Base-by-base conservation (phyloP, 2,113 vertebrate species). In the Diadophis punctatus region DNA sequence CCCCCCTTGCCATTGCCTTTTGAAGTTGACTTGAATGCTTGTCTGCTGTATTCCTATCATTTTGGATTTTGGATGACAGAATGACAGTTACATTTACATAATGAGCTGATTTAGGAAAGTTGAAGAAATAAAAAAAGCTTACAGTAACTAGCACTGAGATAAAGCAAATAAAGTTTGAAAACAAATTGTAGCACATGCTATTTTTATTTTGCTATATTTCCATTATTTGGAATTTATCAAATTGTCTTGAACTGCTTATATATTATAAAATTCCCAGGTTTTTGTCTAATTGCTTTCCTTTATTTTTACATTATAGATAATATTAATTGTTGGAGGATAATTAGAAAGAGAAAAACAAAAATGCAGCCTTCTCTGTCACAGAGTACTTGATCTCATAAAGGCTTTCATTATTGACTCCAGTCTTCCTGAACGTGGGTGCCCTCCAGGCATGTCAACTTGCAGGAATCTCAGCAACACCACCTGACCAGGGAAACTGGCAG, bases 31-130 rank as follows among this genome's bases (percentile, higher is more conserved):
- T 97, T 91, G 43, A 87, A 90, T 92, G 89, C 94, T 94, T 95
- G 68, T 56, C 94, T 93, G 88, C 56, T 94, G 10, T 93, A 93
- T 96, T 95, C 92, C 94, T 96, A 95, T 93, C 39, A 91, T 92
- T 90, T 68, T 85, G 87, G 20, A 52, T 16, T 53, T 52, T 0
- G 94, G 97, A 98, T 98, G 98, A 98, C 46, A 92, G 1, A n/a
- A 46, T 91, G 93, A 95, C 96, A 95, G 95, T 94, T 95, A 90
- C 92, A 94, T 95, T 95, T 52, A 88, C 86, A 94, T 0, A 1
- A 48, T 80, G 88, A 93, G 53, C 90, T 87, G 74, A 16, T 90
- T 22, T 90, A 85, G 30, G 87, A 86, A 11, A 22, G 51, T 16
- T 39, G 86, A 27, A 27, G 55, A 51, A 90, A 91, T 91, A 3